Percentiles rank a stretch among this genome's conserved stretches.
These are phyloP conservation scores for Hylia prasina DNA, from an alignment of 2,113 vertebrate species.

Conservation along the genomic window DNA sequence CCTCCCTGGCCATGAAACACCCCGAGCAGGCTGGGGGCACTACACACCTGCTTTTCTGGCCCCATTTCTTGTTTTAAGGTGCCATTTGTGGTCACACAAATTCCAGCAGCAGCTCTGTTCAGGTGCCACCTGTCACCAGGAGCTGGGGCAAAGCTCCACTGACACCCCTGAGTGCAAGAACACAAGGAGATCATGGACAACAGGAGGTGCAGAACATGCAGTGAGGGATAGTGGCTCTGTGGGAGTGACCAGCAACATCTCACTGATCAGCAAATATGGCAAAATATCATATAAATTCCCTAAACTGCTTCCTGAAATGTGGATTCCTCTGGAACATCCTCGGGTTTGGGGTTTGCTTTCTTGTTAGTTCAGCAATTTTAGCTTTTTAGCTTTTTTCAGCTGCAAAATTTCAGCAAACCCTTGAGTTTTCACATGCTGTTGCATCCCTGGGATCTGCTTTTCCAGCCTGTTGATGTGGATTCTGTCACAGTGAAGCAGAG, in stretches of 20 bases:
- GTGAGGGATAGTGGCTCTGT: background rate
- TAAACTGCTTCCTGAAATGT: background rate
- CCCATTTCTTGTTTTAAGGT: rapidly evolving
- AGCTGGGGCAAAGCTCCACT: background rate
- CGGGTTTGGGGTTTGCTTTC: background rate
- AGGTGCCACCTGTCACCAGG: background rate
- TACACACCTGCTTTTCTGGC: background rate
- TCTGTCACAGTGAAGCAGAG: rapidly evolving
- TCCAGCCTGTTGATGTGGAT: background rate
- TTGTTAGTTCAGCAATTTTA: background rate
- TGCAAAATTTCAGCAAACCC: background rate
- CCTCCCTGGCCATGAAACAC: background rate
- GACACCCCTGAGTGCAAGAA: background rate
- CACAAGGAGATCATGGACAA: rapidly evolving
- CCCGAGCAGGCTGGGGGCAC: background rate
- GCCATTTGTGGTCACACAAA: too few relatives aligned
- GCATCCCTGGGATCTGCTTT: background rate
- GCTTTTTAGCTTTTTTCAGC: background rate
- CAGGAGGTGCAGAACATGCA: background rate
- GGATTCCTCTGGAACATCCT: background rate
- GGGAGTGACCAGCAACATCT: background rate
- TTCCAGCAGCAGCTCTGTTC: background rate
- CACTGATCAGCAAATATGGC: rapidly evolving
- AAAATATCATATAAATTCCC: background rate
- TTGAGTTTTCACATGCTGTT: background rate